Evolutionary conservation across 2,113 vertebrate genomes (phyloP).

Genomic region (Megatriorchis doriae): DNA sequence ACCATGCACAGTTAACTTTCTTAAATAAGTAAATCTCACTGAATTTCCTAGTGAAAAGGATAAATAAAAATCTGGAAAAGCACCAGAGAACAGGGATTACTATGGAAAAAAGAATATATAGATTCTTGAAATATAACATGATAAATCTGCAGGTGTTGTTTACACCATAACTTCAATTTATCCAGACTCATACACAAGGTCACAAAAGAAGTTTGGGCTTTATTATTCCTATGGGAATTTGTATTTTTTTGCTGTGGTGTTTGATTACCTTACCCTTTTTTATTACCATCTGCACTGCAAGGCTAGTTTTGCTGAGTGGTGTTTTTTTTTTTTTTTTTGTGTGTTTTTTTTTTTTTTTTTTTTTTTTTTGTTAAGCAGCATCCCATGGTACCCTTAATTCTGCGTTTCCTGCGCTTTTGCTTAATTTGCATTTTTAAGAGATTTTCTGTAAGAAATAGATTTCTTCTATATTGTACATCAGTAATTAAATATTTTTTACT

Average conservation of each 20-base stretch:
- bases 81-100: neutral
- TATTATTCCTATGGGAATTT: neutral
- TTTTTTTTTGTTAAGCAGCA: neutral
- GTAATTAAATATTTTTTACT: neutral
- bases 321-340: too few relatives aligned
- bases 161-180: neutral
- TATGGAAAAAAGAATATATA: neutral
- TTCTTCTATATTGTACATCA: neutral
- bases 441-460: conserved; percentile 4
- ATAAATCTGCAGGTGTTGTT: neutral
- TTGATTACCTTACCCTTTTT: conserved; percentile 22
- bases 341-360: neutral
- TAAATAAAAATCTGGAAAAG: neutral
- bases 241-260: neutral
- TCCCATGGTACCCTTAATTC: conserved; percentile 57
- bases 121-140: neutral
- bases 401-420: conserved; percentile 35
- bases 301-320: conserved; percentile 19
- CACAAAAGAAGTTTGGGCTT: neutral
- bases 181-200: neutral
- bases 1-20: neutral
- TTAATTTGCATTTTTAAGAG: conserved; percentile 57
- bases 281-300: conserved; percentile 30
- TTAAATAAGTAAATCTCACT: neutral
- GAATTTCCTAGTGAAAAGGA: neutral